Base-by-base conservation (phyloP, 1,140 invertebrate genomes). In the Drosophila mauritiana region DNA sequence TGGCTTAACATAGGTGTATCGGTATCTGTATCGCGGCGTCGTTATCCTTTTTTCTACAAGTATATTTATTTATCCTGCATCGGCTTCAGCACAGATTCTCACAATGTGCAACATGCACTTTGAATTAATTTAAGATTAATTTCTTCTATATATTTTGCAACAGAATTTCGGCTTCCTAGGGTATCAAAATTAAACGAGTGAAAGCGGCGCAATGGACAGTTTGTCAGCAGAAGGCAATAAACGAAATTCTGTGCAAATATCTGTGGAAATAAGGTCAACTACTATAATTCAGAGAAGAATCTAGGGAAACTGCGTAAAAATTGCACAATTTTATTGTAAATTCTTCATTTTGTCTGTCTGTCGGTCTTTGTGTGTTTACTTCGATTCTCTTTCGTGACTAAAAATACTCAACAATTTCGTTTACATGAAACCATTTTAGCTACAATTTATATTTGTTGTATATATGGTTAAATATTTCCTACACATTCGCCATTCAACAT, bases 321-420 rank as follows among this genome's bases (percentile, higher is more conserved):
- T 70, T 40, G 13, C 10, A 27, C 34, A 56, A 49, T 42, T 17
- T 70, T 48, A 65, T 49, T 62, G 48, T 83, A 72, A 72, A 72
- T 62, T 84, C 40, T 72, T 70, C 40, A 48, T 51, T 72, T 36
- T 59, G 34, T 63, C 10, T 73, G 31, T 54, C 17, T 68, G 40
- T 62, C n/a, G 43, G 25, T 48, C 25, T 51, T 12, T 70, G 22
- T 69, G 37, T 63, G 55, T 15, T 45, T 59, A 57, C 36, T 53
- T 62, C 65, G 55, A 25, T 57, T 68, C 43, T 74, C 42, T 27
- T 27, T 69, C 56, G 27, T 63, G 80, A 89, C 80, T 89, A 89
- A 89, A 89, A 89, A 89, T 89, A 89, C 77, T 89, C 77, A 89
- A 89, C 80, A 83, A 83, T 89, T 88, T 89, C 76, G 79, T 88